Base-by-base conservation (phyloP, 2,888 invertebrate genomes). In the Conistra vaccinii region DNA sequence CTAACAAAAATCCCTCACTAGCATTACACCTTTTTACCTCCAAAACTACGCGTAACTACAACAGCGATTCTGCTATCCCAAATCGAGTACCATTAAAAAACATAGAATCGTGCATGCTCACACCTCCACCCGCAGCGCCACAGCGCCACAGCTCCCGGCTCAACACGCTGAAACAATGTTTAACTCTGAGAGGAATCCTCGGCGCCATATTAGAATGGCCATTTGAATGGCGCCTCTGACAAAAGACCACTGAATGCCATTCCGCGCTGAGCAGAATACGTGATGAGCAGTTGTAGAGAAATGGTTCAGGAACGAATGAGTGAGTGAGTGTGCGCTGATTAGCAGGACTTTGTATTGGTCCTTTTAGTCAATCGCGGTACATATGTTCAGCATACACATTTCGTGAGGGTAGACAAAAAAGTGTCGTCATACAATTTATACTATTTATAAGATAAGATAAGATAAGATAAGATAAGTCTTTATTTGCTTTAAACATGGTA, bases 161-260 rank as follows among this genome's bases (percentile, higher is more conserved):
- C 63, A 53, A 68, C 69, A 70, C 70, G 72, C 58, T 55, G 70
- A 57, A 73, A 82, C 78, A 81, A 77, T 78, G 57, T 82, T 70
- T 65, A 73, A 69, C 73, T 73, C 35, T 10, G 55, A 65, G 53
- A 78, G 70, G 58, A 81, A 81, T 81, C 48, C 73, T 53, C 62
- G 51, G 57, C 60, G 73, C 68, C 72, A 78, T 71, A 71, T 81
- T 73, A 73, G 73, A 70, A 74, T 78, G 65, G 68, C 57, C 53
- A 73, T 73, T 61, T 81, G 70, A 78, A 82, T 82, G 75, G 74
- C 42, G 29, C 67, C 32, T 10, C 72, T 75, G 79, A 82, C 82
- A 82, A 82, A 82, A 72, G 69, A 75, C 79, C 48, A 69, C 83
- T 75, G 79, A 78, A 66, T 73, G 73, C 61, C 78, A 81, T 61